phyloP scores from a whole-genome alignment of 2,888 invertebrate genomes.

The Apamea sordens region DNA sequence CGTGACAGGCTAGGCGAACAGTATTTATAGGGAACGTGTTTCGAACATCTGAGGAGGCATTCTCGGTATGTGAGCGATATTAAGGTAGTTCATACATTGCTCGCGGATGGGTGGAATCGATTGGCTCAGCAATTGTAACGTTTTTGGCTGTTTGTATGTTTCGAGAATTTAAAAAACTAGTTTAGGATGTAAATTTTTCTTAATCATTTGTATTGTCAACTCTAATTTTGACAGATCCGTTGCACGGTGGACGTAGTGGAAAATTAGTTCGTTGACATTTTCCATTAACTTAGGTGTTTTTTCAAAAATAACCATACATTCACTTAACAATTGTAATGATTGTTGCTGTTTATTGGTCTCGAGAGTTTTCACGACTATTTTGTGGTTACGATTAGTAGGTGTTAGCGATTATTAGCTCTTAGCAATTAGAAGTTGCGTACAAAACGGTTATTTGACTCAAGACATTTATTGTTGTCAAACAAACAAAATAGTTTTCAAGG shows the following conservation, averaged over 20 bases:
- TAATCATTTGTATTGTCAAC: too few species aligned
- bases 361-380: not conserved
- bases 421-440: not conserved
- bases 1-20: constrained; percentile 34
- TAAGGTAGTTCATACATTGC: constrained; percentile 28
- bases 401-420: not conserved
- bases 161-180: not conserved
- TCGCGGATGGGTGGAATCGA: not conserved
- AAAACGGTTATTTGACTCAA: not conserved
- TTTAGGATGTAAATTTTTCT: too few species aligned
- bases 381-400: not conserved
- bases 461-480: not conserved
- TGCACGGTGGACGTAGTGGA: too few species aligned
- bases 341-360: not conserved
- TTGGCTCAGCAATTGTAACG: not conserved
- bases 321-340: too few species aligned
- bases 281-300: too few species aligned
- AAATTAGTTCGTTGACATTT: too few species aligned
- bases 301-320: too few species aligned
- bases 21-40: constrained; percentile 51
- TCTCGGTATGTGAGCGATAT: constrained; percentile 29
- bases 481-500: not conserved
- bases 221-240: too few species aligned
- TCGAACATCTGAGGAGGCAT: constrained; percentile 36
- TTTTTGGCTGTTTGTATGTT: not conserved